A percentile compares a stretch with the other conserved stretches of the same genome.
Conservation (phyloP, 2,797 vertebrate genomes). For the Gymnothorax reevesii region DNA sequence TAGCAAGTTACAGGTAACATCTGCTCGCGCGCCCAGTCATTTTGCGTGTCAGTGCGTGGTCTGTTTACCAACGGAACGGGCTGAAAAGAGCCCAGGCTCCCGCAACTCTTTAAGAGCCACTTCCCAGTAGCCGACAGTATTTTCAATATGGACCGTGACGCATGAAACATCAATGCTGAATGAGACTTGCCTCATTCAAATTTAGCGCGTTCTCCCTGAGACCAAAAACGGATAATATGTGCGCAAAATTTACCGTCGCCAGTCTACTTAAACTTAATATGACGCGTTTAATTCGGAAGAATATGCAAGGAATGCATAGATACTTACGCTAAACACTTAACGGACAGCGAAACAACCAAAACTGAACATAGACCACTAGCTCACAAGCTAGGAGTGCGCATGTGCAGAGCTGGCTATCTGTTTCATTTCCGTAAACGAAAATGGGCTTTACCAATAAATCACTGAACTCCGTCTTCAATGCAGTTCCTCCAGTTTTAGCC, state of each 20-base stretch:
- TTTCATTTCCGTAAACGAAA: slow-evolving; percentile 11
- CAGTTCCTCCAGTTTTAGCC: background rate
- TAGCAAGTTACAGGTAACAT: background rate
- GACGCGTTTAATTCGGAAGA: background rate
- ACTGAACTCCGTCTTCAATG: background rate
- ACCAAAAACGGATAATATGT: slow-evolving; percentile 11
- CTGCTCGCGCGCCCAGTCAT: background rate
- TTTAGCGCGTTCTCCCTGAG: slow-evolving; percentile 22
- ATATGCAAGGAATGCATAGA: background rate
- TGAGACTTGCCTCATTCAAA: slow-evolving; percentile 19
- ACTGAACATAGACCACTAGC: background rate
- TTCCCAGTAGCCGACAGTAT: background rate
- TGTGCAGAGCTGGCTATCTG: background rate
- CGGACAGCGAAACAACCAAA: background rate
- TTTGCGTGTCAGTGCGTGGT: background rate
- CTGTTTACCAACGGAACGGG: background rate
- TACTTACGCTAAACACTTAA: background rate
- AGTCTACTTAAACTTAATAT: background rate
- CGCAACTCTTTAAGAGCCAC: background rate
- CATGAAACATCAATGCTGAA: background rate
- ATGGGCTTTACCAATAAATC: background rate
- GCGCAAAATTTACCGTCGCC: too few relatives aligned
- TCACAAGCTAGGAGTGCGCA: background rate
- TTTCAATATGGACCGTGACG: background rate
- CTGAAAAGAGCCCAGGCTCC: background rate